Percentiles rank a stretch among this genome's conserved stretches.
Evolutionary conservation across 2,888 invertebrate species (phyloP).

Genomic region (Tiliacea aurago): DNA sequence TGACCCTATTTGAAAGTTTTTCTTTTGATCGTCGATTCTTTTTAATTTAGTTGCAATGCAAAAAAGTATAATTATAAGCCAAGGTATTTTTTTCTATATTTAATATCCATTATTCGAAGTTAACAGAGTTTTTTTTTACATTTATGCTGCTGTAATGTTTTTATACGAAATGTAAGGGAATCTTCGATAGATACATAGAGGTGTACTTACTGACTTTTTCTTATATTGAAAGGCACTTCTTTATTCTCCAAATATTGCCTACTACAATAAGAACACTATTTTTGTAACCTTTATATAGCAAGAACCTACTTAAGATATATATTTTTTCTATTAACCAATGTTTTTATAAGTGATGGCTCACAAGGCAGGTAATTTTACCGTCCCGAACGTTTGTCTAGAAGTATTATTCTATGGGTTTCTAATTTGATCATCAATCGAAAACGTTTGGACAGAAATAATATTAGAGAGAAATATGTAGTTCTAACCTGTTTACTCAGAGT

Average conservation of each 20-base stretch:
- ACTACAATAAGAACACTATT: slow-evolving; percentile 15
- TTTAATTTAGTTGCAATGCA: background rate
- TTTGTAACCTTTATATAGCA: slow-evolving; percentile 1
- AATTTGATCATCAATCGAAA: slow-evolving; percentile 18
- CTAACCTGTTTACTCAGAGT: background rate
- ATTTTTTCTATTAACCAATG: background rate
- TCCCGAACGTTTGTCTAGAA: background rate
- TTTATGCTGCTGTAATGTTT: background rate
- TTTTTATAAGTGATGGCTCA: slow-evolving; percentile 18
- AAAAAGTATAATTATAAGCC: background rate
- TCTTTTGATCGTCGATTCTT: background rate
- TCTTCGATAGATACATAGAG: background rate
- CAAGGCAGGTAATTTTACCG: background rate
- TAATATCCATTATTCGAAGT: background rate
- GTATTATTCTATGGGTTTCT: background rate
- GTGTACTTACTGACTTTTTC: background rate
- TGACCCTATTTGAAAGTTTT: background rate
- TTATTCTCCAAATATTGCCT: background rate
- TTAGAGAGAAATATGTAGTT: background rate
- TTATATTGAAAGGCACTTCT: background rate
- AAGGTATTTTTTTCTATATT: background rate
- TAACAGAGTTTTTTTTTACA: background rate
- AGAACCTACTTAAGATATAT: background rate
- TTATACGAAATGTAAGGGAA: background rate
- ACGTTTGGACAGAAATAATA: background rate